A percentile compares a stretch with the other conserved stretches of the same genome.
Conservation (phyloP, 2,113 vertebrate genomes). For the Proteles cristata region DNA sequence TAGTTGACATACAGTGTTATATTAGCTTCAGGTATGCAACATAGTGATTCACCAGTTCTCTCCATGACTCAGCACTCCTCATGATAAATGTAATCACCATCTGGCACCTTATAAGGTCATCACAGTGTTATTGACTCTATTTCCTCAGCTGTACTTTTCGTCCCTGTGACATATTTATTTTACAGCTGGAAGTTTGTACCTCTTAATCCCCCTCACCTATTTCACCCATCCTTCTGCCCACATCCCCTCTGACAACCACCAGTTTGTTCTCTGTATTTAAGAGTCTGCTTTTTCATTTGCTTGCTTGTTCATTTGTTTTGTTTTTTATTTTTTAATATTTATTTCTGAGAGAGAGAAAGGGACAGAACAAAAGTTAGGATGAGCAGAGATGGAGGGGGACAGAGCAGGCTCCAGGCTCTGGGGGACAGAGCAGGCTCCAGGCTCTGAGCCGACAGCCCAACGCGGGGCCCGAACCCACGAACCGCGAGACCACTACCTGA, state of each 20-base stretch:
- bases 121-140: accelerated
- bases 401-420: no score
- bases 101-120: background rate
- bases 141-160: background rate
- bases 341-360: no score
- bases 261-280: background rate
- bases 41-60: background rate
- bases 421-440: no score
- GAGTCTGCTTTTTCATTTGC: background rate
- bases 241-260: background rate
- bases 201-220: background rate
- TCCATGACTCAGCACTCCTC: background rate
- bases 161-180: background rate
- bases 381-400: no score
- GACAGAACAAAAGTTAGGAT: no score
- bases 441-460: no score
- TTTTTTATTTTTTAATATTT: background rate
- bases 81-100: background rate
- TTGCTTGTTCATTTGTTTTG: background rate
- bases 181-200: background rate
- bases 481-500: no score
- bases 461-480: no score
- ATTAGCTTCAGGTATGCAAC: background rate
- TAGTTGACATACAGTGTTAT: background rate
- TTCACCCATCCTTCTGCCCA: background rate